Conservation (phyloP, 2,888 invertebrate species). For the Pelosia muscerda region DNA sequence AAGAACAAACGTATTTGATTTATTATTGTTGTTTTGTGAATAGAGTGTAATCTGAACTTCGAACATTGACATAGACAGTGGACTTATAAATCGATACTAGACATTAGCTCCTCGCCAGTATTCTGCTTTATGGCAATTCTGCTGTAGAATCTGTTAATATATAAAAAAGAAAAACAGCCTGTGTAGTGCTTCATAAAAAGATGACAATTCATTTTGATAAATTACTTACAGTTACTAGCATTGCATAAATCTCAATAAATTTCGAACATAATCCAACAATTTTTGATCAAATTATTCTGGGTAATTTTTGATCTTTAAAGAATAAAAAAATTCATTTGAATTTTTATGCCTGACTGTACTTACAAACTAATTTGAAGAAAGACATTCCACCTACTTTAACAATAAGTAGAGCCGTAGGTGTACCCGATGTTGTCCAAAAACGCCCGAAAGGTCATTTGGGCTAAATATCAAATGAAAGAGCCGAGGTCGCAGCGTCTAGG, state of each 20-base stretch:
- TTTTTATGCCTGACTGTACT: slow-evolving; percentile 7
- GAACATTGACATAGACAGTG: not conserved
- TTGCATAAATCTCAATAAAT: no score
- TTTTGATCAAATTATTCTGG: not conserved
- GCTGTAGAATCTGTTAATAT: not conserved
- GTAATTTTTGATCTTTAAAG: not conserved
- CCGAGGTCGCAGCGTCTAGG: slow-evolving; percentile 68
- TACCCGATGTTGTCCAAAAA: slow-evolving; percentile 72
- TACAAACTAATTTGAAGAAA: slow-evolving; percentile 21
- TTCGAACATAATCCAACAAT: no score
- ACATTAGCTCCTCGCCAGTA: not conserved
- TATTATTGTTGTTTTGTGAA: not conserved
- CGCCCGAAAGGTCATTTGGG: slow-evolving; percentile 77
- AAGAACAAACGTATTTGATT: slow-evolving; percentile 12
- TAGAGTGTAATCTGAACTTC: not conserved
- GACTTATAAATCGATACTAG: not conserved
- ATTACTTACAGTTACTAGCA: no score
- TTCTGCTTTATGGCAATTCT: not conserved
- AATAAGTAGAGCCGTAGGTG: slow-evolving; percentile 71
- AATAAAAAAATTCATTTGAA: not conserved
- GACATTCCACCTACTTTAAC: slow-evolving; percentile 53
- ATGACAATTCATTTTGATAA: no score
- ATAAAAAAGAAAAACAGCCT: no score
- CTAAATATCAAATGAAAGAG: slow-evolving; percentile 78
- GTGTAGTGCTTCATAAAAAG: not conserved